Evolutionary conservation across 1,140 invertebrate species (phyloP).

Genomic region (Sitobion miscanthi): DNA sequence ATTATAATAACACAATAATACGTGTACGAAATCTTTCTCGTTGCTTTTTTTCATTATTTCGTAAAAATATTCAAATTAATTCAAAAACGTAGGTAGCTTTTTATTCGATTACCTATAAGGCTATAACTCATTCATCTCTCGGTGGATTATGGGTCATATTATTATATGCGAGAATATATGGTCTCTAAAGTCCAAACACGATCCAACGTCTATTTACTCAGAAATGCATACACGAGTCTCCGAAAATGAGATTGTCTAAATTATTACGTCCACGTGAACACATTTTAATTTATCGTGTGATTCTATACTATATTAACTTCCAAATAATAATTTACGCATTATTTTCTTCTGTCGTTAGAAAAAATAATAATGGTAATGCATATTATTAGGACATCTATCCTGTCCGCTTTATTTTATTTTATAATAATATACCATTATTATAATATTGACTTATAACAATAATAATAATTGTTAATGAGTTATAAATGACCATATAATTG

Average conservation of each 20-base stretch:
- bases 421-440: background rate
- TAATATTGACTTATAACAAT: background rate
- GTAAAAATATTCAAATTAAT: constrained; percentile 11
- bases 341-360: no score
- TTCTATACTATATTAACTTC: background rate
- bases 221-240: background rate
- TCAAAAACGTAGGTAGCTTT: background rate
- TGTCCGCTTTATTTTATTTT: background rate
- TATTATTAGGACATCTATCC: background rate
- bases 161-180: background rate
- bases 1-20: background rate
- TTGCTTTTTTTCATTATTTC: background rate
- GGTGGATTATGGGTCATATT: background rate
- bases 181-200: background rate
- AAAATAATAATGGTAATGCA: no score
- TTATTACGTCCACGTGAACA: background rate
- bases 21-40: background rate
- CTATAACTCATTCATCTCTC: background rate
- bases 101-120: background rate
- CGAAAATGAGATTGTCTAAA: background rate
- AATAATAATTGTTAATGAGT: background rate
- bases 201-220: background rate
- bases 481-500: background rate
- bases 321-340: background rate
- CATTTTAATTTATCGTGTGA: background rate